phyloP scores from a whole-genome alignment of 1,140 invertebrate species.

The Parasteatoda tepidariorum region DNA sequence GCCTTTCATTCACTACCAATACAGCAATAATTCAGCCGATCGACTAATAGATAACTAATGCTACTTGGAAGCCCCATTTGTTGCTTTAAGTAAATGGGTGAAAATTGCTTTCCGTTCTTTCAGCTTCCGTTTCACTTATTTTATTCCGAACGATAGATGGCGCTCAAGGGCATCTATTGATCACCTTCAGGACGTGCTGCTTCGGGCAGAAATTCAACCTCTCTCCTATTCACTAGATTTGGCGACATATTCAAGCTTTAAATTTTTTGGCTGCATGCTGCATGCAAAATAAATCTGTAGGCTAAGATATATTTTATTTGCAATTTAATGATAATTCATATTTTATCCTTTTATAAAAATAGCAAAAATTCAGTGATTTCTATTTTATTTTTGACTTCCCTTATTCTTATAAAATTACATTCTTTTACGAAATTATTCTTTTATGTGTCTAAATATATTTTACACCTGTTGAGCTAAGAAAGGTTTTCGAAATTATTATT shows the following conservation, averaged over 20 bases:
- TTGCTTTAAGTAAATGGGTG: conserved; percentile 48
- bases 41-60: conserved; percentile 43
- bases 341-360: too few relatives aligned
- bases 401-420: too few relatives aligned
- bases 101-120: conserved; percentile 52
- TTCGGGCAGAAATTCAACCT: background rate
- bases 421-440: too few relatives aligned
- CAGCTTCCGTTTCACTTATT: conserved; percentile 50
- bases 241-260: background rate
- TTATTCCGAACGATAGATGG: conserved; percentile 36
- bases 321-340: too few relatives aligned
- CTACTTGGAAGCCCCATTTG: conserved; percentile 33
- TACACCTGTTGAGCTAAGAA: too few relatives aligned
- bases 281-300: too few relatives aligned
- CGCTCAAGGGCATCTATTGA: conserved; percentile 36
- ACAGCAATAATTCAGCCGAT: conserved; percentile 41
- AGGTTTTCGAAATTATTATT: too few relatives aligned
- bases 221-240: background rate
- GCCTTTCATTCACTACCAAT: background rate
- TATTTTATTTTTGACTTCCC: too few relatives aligned
- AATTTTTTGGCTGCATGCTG: too few relatives aligned
- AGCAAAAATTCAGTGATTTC: too few relatives aligned
- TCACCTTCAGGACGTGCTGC: conserved; percentile 28
- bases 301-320: too few relatives aligned
- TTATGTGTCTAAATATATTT: too few relatives aligned